Percentiles rank a stretch among this genome's conserved stretches.
phyloP scores from a whole-genome alignment of 2,888 invertebrate genomes.

The Drosophila macrospina region DNA sequence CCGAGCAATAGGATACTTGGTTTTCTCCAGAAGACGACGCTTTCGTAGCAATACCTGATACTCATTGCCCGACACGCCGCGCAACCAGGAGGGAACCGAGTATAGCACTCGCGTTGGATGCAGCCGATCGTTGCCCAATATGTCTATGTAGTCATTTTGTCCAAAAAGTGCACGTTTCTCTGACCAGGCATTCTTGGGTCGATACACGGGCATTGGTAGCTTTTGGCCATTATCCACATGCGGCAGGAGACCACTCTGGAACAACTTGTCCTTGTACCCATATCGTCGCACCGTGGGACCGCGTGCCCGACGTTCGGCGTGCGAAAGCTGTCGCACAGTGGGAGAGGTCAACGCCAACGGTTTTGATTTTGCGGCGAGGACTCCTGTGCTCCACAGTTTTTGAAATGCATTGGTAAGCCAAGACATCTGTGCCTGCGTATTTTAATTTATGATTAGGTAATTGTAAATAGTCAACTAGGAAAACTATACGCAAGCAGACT shows the following conservation, averaged over 20 bases:
- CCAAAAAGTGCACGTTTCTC: constrained; percentile 94
- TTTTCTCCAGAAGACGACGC: constrained; percentile 88
- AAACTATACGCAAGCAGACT: constrained; percentile 2
- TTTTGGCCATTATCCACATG: constrained; percentile 87
- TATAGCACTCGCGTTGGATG: constrained; percentile 95
- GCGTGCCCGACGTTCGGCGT: constrained; percentile 81
- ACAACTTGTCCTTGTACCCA: constrained; percentile 88
- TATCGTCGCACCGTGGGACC: constrained; percentile 89
- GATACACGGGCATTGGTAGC: constrained; percentile 89
- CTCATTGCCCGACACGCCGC: constrained; percentile 95
- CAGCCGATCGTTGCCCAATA: constrained; percentile 92
- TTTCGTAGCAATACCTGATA: constrained; percentile 90
- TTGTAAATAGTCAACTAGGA: constrained; percentile 57
- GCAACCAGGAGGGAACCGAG: constrained; percentile 94
- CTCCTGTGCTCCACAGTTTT: constrained; percentile 44
- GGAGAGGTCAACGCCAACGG: constrained; percentile 9
- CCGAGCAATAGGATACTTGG: constrained; percentile 87
- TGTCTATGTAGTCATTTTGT: constrained; percentile 98
- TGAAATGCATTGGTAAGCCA: constrained; percentile 64
- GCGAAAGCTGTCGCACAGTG: constrained; percentile 88
- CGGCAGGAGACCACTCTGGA: constrained; percentile 90
- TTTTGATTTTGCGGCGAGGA: constrained; percentile 22
- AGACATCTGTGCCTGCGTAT: constrained; percentile 50
- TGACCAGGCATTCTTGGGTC: constrained; percentile 91
- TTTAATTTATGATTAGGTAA: constrained; percentile 70